These are phyloP conservation scores for Promerops cafer DNA, from an alignment of 2,113 vertebrate species.

Conservation along the genomic window DNA sequence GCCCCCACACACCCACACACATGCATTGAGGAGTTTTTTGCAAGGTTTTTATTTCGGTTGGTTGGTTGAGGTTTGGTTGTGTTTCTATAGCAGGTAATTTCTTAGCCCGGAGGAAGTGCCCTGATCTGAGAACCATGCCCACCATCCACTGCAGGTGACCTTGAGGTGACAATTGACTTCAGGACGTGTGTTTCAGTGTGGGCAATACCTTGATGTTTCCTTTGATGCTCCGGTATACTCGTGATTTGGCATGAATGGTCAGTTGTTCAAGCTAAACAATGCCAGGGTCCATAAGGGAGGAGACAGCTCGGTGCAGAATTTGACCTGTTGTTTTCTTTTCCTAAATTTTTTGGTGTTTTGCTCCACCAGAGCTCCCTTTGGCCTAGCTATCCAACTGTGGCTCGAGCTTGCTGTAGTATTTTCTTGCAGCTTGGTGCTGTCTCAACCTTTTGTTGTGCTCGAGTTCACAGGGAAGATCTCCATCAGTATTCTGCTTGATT, in stretches of 20 bases:
- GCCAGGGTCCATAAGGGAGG: background rate
- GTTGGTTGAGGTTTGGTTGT: constrained; percentile 54
- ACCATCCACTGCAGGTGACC: constrained; percentile 25
- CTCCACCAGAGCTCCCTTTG: constrained; percentile 1
- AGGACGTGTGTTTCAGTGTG: constrained; percentile 44
- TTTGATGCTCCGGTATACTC: constrained; percentile 38
- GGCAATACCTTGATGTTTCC: constrained; percentile 46
- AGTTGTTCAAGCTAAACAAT: background rate
- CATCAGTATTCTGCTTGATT: constrained; percentile 54
- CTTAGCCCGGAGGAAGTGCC: constrained; percentile 30
- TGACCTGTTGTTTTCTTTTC: background rate
- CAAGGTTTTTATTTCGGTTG: constrained; percentile 56
- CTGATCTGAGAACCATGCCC: constrained; percentile 24
- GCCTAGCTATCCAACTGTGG: constrained; percentile 6
- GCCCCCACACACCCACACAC: constrained; percentile 15
- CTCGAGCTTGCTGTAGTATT: constrained; percentile 29
- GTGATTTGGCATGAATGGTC: constrained; percentile 13
- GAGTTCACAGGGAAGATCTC: constrained; percentile 30
- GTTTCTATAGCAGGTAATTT: constrained; percentile 49
- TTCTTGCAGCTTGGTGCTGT: constrained; percentile 33
- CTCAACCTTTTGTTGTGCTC: constrained; percentile 15
- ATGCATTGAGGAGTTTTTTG: constrained; percentile 54
- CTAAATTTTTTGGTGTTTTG: background rate
- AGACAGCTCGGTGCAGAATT: background rate
- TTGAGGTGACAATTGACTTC: constrained; percentile 34